Evolutionary conservation across 2,888 invertebrate species (phyloP).

Genomic region (Synergus gifuensis): DNA sequence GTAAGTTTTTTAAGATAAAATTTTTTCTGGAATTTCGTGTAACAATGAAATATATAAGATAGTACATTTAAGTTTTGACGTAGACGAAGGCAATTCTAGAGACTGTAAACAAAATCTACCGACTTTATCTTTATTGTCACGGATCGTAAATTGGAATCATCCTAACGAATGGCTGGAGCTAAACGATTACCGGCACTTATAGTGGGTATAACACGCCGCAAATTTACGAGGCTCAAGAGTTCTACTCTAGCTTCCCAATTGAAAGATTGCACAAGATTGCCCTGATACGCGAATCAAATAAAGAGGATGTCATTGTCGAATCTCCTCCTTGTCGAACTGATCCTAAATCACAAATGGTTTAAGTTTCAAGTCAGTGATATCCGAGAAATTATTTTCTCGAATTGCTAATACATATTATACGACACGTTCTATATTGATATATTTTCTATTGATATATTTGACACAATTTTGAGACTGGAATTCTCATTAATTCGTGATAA

Average conservation of each 20-base stretch:
- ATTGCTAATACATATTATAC: no score
- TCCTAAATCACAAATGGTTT: constrained; percentile 15
- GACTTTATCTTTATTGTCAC: constrained; percentile 6
- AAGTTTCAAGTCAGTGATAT: neutral
- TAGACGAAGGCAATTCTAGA: neutral
- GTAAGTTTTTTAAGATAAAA: no score
- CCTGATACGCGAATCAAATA: constrained; percentile 32
- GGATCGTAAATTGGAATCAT: constrained; percentile 14
- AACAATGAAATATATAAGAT: no score
- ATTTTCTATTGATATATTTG: no score
- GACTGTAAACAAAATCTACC: neutral
- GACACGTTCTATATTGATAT: no score
- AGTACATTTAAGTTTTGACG: neutral
- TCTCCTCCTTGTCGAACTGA: constrained; percentile 1
- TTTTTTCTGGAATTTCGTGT: no score
- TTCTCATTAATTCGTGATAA: no score
- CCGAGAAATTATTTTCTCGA: no score
- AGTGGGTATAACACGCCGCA: neutral
- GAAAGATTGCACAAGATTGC: constrained; percentile 36
- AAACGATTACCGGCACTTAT: constrained; percentile 25
- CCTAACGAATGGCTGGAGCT: constrained; percentile 24
- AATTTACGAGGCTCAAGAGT: constrained; percentile 33
- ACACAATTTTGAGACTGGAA: no score
- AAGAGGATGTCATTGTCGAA: constrained; percentile 27
- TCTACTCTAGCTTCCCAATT: constrained; percentile 21